Base-by-base conservation (phyloP, 2,888 invertebrate species). In the Phaedon cochleariae region DNA sequence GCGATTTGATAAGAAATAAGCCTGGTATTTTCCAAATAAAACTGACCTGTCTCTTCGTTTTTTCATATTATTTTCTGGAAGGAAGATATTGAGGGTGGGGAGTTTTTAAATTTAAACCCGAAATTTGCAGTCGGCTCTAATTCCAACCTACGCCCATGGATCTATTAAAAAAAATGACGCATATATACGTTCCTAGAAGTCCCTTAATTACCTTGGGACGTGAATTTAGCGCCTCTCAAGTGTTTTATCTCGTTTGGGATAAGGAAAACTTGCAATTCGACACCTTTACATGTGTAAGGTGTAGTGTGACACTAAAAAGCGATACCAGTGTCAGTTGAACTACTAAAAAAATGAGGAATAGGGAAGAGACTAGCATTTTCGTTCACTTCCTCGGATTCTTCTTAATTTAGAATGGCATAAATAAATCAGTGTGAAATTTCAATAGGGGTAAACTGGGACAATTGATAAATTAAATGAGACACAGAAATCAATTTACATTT, bases 281-380 rank as follows among this genome's bases (percentile, higher is more conserved):
- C 66, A 65, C 68, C 70, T 63, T 41, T 58, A 73, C 74, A 74
- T 69, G 67, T 74, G 74, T 74, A 71, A 71, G 65, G 73, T 74
- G 70, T 74, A 54, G 57, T 62, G 51, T 74, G 57, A 63, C 71
- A 29, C 49, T 37, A 65, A 60, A 61, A 52, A 53, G 59, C 52
- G 59, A 54, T 58, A 62, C 62, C 62, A 59, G 58, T 34, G 31
- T 34, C 10, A 15, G 65, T 62, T 57, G 48, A 59, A 22, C 48
- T 29, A 41, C 54, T 65, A 65, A 65, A 65, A n/a, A 65, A 62
- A 65, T 54, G 53, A 62, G 53, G 48, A 62, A 58, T 21, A 17
- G 22, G 45, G 37, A 45, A 4, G 2, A 12, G 10, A 41, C 10
- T 34, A 2, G 12, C 10, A 3, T 15, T 41, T 41, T 10, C 41